These are phyloP conservation scores for Mugil cephalus DNA, from an alignment of 2,113 vertebrate genomes.

Conservation along the genomic window DNA sequence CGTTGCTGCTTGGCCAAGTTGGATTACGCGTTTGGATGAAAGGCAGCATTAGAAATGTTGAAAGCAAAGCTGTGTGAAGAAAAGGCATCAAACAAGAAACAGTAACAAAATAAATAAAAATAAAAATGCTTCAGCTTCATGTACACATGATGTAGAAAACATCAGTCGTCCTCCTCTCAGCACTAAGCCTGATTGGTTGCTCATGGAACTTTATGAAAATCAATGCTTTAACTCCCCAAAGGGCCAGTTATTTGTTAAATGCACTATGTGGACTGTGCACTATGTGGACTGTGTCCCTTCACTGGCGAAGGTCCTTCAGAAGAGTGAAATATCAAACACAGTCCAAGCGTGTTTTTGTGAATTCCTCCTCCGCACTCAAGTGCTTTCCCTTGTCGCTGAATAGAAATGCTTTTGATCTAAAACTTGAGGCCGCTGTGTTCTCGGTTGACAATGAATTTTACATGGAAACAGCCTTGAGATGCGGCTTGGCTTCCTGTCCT, in stretches of 20 bases:
- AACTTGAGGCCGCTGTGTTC: slow-evolving; percentile 71
- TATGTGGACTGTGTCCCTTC: slow-evolving; percentile 30
- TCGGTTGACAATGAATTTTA: slow-evolving; percentile 82
- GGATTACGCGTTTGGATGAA: slow-evolving; percentile 18
- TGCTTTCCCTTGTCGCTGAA: slow-evolving; percentile 77
- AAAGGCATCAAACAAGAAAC: slow-evolving; percentile 29
- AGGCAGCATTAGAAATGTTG: slow-evolving; percentile 16
- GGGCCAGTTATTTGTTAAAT: slow-evolving; percentile 24
- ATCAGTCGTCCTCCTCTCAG: slow-evolving; percentile 26
- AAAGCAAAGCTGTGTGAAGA: slow-evolving; percentile 13
- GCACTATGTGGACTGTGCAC: slow-evolving; percentile 29
- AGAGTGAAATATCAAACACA: slow-evolving; percentile 77
- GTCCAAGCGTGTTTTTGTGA: slow-evolving; percentile 63
- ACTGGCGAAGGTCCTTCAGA: slow-evolving; percentile 58
- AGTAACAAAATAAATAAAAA: slow-evolving; percentile 27
- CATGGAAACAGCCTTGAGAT: slow-evolving; percentile 76
- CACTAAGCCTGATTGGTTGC: slow-evolving; percentile 41
- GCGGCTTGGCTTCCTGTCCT: slow-evolving; percentile 54
- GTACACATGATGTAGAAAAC: slow-evolving; percentile 45
- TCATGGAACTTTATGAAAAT: slow-evolving; percentile 27
- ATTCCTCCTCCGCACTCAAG: slow-evolving; percentile 74
- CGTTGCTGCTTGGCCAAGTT: not conserved
- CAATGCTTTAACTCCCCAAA: slow-evolving; percentile 35
- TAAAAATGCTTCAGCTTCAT: slow-evolving; percentile 20
- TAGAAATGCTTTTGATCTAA: slow-evolving; percentile 81